Base-by-base conservation (phyloP, 1,140 invertebrate genomes). In the Hypsibius dujardini region DNA sequence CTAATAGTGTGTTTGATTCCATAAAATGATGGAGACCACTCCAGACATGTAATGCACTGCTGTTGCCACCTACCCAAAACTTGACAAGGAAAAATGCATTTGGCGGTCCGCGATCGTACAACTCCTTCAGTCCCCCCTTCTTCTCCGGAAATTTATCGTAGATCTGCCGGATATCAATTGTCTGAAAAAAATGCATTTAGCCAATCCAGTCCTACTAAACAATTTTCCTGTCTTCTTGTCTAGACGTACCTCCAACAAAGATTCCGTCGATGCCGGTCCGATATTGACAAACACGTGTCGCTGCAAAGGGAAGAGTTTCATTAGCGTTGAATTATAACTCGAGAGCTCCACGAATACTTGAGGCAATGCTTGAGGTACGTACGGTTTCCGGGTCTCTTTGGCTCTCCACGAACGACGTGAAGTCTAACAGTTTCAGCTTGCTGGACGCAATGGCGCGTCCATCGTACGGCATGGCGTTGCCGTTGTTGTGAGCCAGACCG, bases 61-160 rank as follows among this genome's bases (percentile, higher is more conserved):
- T 56, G 7, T 56, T 73, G 15, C 70, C 72, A 76, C 81, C 79
- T 72, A 83, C 84, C 96, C 96, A 99, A 83, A 98, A 98, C 84
- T 99, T 99, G 73, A 98, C 94, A 73, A 98, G 86, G 84, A 97
- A 99, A 84, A 98, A 98, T 70, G 94, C 93, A 79, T 91, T 90
- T 77, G 93, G 87, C 47, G 95, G 95, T 75, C 95, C 95, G 81
- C 94, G 94, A 78, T 97, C 92, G 81, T 95, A 97, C 40, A 98
- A 83, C 80, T 98, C 95, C 82, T 97, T 95, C 46, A 98, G 84
- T 69, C 94, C 92, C 73, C 92, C 93, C 80, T 95, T 96, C 82
- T 96, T 96, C 80, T 96, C 92, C 2, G 95, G 95, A 81, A 98
- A 98, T 83, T 99, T 98, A 81, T 98, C 95, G 80, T 95, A 93